Conservation (phyloP, 35 echinoderm and acorn worm genomes). For the Eucidaris tribuloides region DNA sequence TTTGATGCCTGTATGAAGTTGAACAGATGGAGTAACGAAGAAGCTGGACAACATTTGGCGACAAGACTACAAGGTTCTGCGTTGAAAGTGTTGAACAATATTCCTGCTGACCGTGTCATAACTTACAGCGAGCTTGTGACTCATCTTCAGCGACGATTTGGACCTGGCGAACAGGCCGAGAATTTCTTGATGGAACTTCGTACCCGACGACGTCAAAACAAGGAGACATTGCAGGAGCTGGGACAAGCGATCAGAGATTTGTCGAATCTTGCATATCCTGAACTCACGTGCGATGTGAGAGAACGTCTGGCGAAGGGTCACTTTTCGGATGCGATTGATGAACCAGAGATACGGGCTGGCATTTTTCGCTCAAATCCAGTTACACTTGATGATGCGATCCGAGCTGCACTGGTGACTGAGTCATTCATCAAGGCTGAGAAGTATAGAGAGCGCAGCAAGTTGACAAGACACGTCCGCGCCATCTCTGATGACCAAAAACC, state of each 20-base stretch:
- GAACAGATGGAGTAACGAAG: not conserved
- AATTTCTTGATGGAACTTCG: not conserved
- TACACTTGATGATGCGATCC: conserved; percentile 27
- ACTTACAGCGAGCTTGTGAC: not conserved
- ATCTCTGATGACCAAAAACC: not conserved
- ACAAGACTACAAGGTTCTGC: not conserved
- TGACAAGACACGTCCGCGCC: not conserved
- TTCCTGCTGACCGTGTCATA: not conserved
- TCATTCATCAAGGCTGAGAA: not conserved
- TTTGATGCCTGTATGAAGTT: not conserved
- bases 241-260: not conserved
- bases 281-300: not conserved
- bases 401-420: conserved; percentile 10
- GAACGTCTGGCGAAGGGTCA: conserved; percentile 6
- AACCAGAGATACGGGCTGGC: not conserved
- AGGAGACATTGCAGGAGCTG: conserved; percentile 13
- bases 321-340: conserved; percentile 11
- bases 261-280: not conserved
- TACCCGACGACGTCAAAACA: not conserved
- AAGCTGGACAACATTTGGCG: not conserved
- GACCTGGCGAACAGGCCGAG: not conserved
- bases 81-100: not conserved
- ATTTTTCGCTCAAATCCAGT: not conserved
- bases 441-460: not conserved
- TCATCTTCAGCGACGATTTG: conserved; percentile 3